Percentiles rank a stretch among this genome's conserved stretches.
Conservation (phyloP, 1,140 invertebrate genomes). For the Ridgeia piscesae region DNA sequence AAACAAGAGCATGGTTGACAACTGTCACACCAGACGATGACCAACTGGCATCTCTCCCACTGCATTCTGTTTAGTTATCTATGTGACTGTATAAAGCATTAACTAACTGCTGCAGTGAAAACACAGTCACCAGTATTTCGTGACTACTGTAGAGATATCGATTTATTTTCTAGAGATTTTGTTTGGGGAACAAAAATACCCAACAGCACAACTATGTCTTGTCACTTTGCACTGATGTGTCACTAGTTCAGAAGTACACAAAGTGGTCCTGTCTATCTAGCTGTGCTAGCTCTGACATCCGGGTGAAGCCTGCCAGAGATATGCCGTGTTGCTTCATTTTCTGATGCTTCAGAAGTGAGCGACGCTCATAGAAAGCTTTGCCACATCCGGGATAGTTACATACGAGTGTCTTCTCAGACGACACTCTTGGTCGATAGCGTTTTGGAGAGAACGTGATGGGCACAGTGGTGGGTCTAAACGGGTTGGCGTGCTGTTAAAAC, state of each 20-base stretch:
- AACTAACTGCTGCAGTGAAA: too few species aligned
- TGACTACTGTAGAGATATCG: too few species aligned
- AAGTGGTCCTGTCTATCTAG: neutral
- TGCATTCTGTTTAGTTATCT: too few species aligned
- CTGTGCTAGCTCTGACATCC: neutral
- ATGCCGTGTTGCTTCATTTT: neutral
- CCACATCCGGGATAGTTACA: constrained; percentile 13
- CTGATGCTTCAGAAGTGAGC: neutral
- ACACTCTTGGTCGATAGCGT: neutral
- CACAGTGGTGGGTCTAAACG: neutral
- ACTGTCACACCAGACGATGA: too few species aligned
- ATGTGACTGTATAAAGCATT: too few species aligned
- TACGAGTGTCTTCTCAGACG: neutral
- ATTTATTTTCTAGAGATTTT: neutral
- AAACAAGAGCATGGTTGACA: too few species aligned
- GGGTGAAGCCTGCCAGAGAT: neutral
- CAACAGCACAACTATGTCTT: neutral
- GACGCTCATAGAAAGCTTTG: constrained; percentile 10
- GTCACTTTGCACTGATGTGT: neutral
- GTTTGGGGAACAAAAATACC: neutral
- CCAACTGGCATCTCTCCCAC: too few species aligned
- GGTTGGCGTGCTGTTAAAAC: neutral
- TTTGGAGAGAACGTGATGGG: neutral
- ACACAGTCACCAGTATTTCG: too few species aligned
- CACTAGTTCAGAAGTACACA: neutral